Base-by-base conservation (phyloP, 2,888 invertebrate genomes). In the Suillia variegata region DNA sequence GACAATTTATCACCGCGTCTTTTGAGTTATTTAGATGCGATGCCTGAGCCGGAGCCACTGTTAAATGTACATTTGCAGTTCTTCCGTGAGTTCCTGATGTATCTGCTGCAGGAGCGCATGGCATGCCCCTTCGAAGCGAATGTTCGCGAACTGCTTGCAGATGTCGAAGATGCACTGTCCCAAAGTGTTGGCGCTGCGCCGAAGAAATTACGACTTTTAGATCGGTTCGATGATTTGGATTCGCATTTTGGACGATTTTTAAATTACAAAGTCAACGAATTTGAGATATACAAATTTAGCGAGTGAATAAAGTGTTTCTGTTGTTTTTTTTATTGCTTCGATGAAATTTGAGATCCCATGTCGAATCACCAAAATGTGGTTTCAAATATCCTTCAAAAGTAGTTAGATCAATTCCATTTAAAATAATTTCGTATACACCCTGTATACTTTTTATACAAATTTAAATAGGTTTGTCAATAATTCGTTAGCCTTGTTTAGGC, bases 201-300 rank as follows among this genome's bases (percentile, higher is more conserved):
- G 6, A 47, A 50, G 6, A 69, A 67, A 17, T 31, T 59, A 6
- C 6, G 20, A 1, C 52, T 62, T 38, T 15, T 69, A 1, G 53
- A 63, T 12, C 49, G 62, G 17, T 67, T 69, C 51, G 65, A 67
- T 58, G 63, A 66, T 45, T 12, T 67, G 5, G 52, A 64, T 1
- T 61, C 64, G 10, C 64, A 64, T 33, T 67, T 65, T 20, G 65
- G 64, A 2, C 61, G 64, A 2, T 67, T 62, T 61, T 38, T 69
- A 10, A 61, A 63, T 61, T 61, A 64, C 24, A 60, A 65, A 49
- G 56, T 65, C 15, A 15, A 61, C 10, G 67, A 64, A 26, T 66
- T 64, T 62, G 63, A 65, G 57, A 62, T 66, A 12, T 59, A 50
- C 59, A 63, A 62, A 53, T 69, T 67, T 65, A 62, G 61, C 20